Conservation (phyloP, 1,140 invertebrate genomes). For the Trichonephila clavata region DNA sequence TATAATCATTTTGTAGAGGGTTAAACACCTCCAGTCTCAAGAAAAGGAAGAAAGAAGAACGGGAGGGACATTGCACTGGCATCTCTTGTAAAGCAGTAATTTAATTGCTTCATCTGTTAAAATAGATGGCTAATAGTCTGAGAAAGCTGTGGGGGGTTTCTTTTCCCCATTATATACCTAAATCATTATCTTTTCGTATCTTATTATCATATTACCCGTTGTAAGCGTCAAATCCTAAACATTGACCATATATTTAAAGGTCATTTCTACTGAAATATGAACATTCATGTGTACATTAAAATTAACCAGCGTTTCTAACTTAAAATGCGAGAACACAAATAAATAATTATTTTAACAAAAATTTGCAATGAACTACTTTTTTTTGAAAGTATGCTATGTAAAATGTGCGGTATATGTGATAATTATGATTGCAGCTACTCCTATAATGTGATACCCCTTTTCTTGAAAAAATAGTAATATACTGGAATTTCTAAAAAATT, state of each 20-base stretch:
- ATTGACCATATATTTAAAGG: background rate
- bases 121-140: constrained; percentile 6
- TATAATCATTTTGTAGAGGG: background rate
- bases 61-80: background rate
- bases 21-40: background rate
- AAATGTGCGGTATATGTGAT: too few species aligned
- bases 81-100: background rate
- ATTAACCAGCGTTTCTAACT: too few species aligned
- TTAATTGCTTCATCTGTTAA: constrained; percentile 9
- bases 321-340: too few species aligned
- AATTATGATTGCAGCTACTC: too few species aligned
- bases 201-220: background rate
- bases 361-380: too few species aligned
- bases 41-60: background rate
- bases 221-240: background rate
- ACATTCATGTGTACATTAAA: too few species aligned
- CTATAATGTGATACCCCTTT: too few species aligned
- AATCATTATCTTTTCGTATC: background rate
- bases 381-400: too few species aligned
- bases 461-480: too few species aligned
- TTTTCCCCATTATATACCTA: background rate
- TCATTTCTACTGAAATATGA: background rate
- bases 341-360: too few species aligned
- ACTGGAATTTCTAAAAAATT: too few species aligned
- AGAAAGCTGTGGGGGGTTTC: background rate